Conservation (phyloP, 1,140 invertebrate species). For the Rhizoglyphus robini region DNA sequence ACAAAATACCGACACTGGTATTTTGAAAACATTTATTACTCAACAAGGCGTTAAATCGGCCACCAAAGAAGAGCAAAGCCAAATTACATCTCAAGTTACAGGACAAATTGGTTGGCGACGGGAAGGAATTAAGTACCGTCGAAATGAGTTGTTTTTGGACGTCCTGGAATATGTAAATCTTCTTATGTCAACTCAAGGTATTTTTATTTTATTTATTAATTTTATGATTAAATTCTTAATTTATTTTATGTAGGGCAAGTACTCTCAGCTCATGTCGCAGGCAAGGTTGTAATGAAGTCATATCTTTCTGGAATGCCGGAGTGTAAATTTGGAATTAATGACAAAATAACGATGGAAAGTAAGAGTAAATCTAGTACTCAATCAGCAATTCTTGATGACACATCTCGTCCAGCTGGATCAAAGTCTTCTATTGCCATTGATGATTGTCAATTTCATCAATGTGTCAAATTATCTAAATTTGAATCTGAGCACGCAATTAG, state of each 20-base stretch:
- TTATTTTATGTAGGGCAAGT: slow-evolving; percentile 64
- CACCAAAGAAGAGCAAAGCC: slow-evolving; percentile 97
- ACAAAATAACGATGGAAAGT: slow-evolving; percentile 97
- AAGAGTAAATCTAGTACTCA: slow-evolving; percentile 62
- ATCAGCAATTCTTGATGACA: slow-evolving; percentile 50
- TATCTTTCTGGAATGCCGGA: slow-evolving; percentile 99
- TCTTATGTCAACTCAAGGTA: slow-evolving; percentile 96
- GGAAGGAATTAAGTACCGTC: slow-evolving; percentile 96
- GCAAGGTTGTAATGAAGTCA: slow-evolving; percentile 99
- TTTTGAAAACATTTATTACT: slow-evolving; percentile 97
- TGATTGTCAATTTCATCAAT: slow-evolving; percentile 99
- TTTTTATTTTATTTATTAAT: not conserved
- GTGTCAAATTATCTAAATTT: slow-evolving; percentile 98
- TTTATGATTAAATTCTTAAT: not conserved
- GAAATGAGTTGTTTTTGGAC: slow-evolving; percentile 97
- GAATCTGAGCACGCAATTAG: slow-evolving; percentile 99
- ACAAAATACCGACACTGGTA: slow-evolving; percentile 98
- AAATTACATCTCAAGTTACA: slow-evolving; percentile 86
- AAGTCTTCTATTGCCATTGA: slow-evolving; percentile 97
- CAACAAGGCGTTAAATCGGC: slow-evolving; percentile 98
- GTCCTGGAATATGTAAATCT: slow-evolving; percentile 98
- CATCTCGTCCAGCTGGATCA: slow-evolving; percentile 43
- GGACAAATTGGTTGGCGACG: slow-evolving; percentile 85
- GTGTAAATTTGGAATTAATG: slow-evolving; percentile 99
- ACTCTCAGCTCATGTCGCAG: slow-evolving; percentile 94